Conservation (phyloP, 2,113 vertebrate genomes). For the Sterna hirundo region DNA sequence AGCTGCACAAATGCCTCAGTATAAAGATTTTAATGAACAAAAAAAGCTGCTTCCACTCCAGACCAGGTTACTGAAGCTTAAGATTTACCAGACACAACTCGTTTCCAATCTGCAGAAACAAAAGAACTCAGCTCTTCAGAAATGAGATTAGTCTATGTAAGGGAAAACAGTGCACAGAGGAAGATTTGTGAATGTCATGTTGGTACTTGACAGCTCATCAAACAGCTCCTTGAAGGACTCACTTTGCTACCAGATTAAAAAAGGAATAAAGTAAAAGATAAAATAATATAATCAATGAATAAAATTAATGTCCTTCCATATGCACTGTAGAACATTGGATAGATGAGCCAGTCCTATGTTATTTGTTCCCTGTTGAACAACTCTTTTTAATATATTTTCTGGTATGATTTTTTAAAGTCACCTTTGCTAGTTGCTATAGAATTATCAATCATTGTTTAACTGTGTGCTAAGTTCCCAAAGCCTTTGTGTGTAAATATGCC, state of each 20-base stretch:
- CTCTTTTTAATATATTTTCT: conserved; percentile 18
- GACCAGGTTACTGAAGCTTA: not conserved
- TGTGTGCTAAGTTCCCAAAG: conserved; percentile 28
- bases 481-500: conserved; percentile 52
- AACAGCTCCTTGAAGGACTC: not conserved
- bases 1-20: not conserved
- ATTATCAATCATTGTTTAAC: conserved; percentile 53
- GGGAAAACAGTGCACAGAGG: not conserved
- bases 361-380: not conserved
- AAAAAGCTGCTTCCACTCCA: not conserved
- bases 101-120: not conserved
- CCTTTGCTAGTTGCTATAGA: conserved; percentile 24
- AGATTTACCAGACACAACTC: not conserved
- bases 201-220: conserved; percentile 5
- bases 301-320: not conserved
- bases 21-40: not conserved
- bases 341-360: not conserved
- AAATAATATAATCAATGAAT: not conserved
- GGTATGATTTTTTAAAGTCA: conserved; percentile 38
- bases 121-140: not conserved
- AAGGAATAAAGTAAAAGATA: not conserved
- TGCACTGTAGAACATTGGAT: not conserved
- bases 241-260: conserved; percentile 3
- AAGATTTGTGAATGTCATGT: not conserved
- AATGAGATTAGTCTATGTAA: not conserved